Percentiles rank a stretch among this genome's conserved stretches.
phyloP scores from a whole-genome alignment of 2,113 vertebrate genomes.

The Chunga burmeisteri region DNA sequence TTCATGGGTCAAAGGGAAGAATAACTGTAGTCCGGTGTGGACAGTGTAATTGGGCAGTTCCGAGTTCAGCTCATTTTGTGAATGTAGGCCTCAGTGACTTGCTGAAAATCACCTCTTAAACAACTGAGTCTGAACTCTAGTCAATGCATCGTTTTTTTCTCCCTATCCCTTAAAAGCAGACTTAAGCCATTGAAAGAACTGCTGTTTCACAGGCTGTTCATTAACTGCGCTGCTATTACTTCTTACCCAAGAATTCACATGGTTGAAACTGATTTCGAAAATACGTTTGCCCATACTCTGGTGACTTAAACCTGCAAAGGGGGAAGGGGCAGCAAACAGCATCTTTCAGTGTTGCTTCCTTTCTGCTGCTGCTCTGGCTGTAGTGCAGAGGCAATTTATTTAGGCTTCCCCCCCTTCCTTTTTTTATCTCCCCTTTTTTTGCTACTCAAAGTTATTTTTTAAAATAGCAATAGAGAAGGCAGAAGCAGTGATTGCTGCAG shows the following conservation, averaged over 20 bases:
- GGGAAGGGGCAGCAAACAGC: neutral
- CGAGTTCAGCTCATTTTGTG: neutral
- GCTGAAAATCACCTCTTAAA: neutral
- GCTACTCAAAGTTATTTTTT: conserved; percentile 41
- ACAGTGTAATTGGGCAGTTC: neutral
- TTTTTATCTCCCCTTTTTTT: neutral
- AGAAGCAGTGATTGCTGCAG: conserved; percentile 23
- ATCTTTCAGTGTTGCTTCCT: neutral
- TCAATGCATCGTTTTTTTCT: neutral
- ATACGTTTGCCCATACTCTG: neutral
- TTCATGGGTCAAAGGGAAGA: neutral
- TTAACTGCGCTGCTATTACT: neutral
- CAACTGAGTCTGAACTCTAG: neutral
- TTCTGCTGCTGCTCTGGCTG: neutral
- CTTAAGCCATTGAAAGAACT: neutral
- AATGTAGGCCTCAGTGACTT: neutral
- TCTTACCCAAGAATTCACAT: neutral
- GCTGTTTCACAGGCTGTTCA: neutral
- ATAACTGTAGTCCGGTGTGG: neutral
- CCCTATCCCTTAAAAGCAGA: neutral
- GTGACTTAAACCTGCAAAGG: neutral
- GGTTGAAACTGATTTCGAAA: neutral
- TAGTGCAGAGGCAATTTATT: neutral
- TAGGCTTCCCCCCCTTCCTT: neutral
- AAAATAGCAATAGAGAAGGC: conserved; percentile 52